Conservation (phyloP, 2,113 vertebrate genomes). For the Myrmophylax atrothorax region DNA sequence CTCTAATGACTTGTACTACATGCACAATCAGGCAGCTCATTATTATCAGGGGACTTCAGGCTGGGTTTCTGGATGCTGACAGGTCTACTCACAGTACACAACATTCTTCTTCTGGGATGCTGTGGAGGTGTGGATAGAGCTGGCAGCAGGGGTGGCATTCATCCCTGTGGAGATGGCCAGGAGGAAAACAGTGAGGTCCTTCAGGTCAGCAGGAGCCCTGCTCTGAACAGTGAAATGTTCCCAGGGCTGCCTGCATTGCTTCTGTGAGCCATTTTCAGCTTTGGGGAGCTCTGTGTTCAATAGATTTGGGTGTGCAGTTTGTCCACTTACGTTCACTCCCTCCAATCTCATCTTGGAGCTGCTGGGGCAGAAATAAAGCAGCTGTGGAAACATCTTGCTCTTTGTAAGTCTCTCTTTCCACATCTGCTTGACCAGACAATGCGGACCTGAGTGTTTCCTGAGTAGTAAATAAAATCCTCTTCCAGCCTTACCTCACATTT, state of each 20-base stretch:
- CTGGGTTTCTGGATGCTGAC: slow-evolving; percentile 21
- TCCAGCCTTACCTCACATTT: not conserved
- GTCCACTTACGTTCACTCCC: not conserved
- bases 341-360: not conserved
- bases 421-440: not conserved
- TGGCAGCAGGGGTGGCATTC: not conserved
- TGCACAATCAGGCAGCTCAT: slow-evolving; percentile 42
- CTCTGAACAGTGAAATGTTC: not conserved
- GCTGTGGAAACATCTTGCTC: not conserved
- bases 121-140: not conserved
- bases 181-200: not conserved
- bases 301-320: not conserved
- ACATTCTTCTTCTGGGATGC: not conserved
- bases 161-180: not conserved
- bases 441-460: not conserved
- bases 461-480: not conserved
- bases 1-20: slow-evolving; percentile 65
- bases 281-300: not conserved
- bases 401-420: not conserved
- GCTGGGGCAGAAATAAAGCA: not conserved
- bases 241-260: not conserved
- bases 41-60: slow-evolving; percentile 33
- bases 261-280: not conserved
- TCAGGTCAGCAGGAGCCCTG: fast-evolving
- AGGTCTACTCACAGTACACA: not conserved